These are phyloP conservation scores for Acanthoscelides obtectus DNA, from an alignment of 2,888 invertebrate genomes.

Conservation along the genomic window DNA sequence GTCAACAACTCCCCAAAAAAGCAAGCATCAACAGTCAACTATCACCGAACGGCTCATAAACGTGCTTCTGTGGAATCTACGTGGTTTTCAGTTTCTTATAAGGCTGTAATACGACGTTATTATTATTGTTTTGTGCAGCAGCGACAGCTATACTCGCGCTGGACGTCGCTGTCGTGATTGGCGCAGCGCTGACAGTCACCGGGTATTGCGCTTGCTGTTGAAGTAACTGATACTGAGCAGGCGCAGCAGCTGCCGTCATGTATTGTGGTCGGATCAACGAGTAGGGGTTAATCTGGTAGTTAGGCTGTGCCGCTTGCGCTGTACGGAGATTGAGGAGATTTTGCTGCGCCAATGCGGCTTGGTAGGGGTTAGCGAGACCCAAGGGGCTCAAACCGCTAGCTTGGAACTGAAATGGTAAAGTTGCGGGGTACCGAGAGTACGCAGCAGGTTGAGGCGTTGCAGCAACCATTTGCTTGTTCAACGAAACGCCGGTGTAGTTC, in stretches of 20 bases:
- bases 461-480: conserved; percentile 59
- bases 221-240: conserved; percentile 41
- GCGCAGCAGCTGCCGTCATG: conserved; percentile 36
- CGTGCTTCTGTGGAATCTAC: conserved; percentile 44
- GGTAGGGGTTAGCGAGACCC: conserved; percentile 41
- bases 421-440: conserved; percentile 36
- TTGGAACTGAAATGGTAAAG: conserved; percentile 36
- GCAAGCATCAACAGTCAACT: conserved; percentile 9
- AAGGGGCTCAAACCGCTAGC: conserved; percentile 33
- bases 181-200: conserved; percentile 45
- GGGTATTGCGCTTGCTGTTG: conserved; percentile 24
- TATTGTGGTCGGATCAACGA: conserved; percentile 44
- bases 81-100: conserved; percentile 90
- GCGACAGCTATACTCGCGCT: conserved; percentile 31
- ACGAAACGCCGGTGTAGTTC: conserved; percentile 65
- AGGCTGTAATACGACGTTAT: conserved; percentile 66
- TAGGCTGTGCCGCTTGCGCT: conserved; percentile 33
- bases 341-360: conserved; percentile 39
- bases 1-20: conserved; percentile 7
- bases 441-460: conserved; percentile 46
- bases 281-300: conserved; percentile 48
- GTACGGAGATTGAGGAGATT: conserved; percentile 39
- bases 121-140: conserved; percentile 49
- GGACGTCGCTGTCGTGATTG: conserved; percentile 37
- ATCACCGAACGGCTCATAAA: not conserved